A percentile compares a stretch with the other conserved stretches of the same genome.
Evolutionary conservation across 2,888 invertebrate genomes (phyloP).

Genomic region (Julus scandinavius): DNA sequence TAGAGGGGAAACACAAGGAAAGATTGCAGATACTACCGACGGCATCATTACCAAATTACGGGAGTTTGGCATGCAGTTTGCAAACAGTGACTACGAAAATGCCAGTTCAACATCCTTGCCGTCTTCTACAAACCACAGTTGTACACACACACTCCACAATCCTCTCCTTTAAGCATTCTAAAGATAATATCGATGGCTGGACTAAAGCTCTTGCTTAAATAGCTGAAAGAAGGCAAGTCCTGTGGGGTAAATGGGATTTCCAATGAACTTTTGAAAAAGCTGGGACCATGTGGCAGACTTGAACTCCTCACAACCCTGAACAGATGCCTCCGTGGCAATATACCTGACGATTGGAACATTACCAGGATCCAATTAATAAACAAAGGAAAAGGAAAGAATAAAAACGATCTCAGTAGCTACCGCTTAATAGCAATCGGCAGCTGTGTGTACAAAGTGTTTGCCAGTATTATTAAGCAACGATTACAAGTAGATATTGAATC

Average conservation of each 20-base stretch:
- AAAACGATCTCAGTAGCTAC: not conserved
- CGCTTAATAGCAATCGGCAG: not conserved
- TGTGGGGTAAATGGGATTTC: not conserved
- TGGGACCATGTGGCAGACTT: not conserved
- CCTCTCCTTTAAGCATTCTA: too few species aligned
- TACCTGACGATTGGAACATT: not conserved
- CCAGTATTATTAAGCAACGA: not conserved
- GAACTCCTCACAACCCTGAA: not conserved
- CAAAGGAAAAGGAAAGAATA: not conserved
- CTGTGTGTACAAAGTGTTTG: not conserved
- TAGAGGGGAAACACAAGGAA: too few species aligned
- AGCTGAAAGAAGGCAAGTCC: not conserved
- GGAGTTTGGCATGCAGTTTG: too few species aligned
- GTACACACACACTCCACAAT: too few species aligned
- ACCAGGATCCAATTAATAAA: too few species aligned
- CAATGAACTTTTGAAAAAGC: not conserved
- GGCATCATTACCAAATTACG: too few species aligned
- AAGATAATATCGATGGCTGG: not conserved
- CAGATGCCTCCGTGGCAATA: not conserved
- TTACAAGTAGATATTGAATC: too few species aligned
- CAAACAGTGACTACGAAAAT: too few species aligned
- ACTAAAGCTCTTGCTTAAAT: not conserved
- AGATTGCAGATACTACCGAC: too few species aligned
- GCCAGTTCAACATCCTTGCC: too few species aligned
- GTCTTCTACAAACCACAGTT: too few species aligned